Conservation (phyloP, 2,888 invertebrate species). For the Busseola fusca region DNA sequence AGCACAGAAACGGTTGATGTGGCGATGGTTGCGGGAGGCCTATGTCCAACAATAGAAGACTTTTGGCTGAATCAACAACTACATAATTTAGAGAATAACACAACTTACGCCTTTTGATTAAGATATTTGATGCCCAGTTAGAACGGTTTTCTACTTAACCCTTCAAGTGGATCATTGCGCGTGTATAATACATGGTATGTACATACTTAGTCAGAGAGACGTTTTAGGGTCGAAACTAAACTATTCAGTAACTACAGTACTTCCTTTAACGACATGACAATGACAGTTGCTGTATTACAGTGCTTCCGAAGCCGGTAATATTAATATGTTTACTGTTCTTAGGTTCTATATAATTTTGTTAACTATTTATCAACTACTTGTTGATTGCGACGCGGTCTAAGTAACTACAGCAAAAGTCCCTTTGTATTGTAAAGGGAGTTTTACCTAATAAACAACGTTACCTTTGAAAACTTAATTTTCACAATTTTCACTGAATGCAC, state of each 20-base stretch:
- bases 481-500: background rate
- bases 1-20: background rate
- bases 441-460: background rate
- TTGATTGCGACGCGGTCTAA: background rate
- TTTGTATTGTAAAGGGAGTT: conserved; percentile 6
- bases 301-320: background rate
- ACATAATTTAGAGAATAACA: background rate
- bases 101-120: background rate
- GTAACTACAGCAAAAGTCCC: background rate
- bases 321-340: background rate
- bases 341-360: background rate
- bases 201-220: background rate
- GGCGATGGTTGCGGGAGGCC: background rate
- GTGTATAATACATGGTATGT: background rate
- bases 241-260: background rate
- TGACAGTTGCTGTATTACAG: background rate
- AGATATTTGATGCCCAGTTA: no score
- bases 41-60: background rate
- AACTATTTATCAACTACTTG: background rate
- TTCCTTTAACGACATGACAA: background rate
- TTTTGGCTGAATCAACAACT: background rate
- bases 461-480: background rate
- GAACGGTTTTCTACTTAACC: no score
- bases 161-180: no score
- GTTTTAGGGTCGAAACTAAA: no score